Percentiles rank a stretch among this genome's conserved stretches.
Evolutionary conservation across 37 sponge, comb jelly and placozoan genomes (phyloP).

Genomic region (Spongia lamella): DNA sequence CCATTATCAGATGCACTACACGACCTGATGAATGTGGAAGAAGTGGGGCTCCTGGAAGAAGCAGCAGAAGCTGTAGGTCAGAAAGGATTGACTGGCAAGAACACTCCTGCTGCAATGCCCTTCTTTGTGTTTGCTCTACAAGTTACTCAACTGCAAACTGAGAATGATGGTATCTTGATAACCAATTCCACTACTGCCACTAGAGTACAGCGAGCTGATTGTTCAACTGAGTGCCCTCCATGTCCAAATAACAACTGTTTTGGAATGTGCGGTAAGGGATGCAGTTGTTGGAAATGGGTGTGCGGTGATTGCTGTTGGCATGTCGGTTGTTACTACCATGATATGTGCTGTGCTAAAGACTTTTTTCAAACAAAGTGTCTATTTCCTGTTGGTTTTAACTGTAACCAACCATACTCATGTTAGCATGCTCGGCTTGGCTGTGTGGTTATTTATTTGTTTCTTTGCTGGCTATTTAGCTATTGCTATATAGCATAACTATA

Average conservation of each 20-base stretch:
- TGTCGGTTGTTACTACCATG: conserved; percentile 80
- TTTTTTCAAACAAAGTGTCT: conserved; percentile 43
- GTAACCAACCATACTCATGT: conserved; percentile 57
- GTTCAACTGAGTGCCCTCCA: conserved; percentile 54
- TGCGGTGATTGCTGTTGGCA: conserved; percentile 91
- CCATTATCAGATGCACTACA: neutral
- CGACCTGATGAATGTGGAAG: neutral
- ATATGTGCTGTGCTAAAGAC: conserved; percentile 64
- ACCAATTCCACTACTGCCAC: too few relatives aligned
- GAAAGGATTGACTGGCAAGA: conserved; percentile 23
- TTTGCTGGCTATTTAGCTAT: too few relatives aligned
- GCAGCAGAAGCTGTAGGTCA: conserved; percentile 26
- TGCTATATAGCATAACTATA: too few relatives aligned
- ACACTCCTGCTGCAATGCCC: conserved; percentile 17
- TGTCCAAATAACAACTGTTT: conserved; percentile 69
- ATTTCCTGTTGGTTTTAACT: conserved; percentile 56
- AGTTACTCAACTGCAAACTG: conserved; percentile 2
- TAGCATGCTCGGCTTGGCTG: too few relatives aligned
- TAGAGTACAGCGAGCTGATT: neutral
- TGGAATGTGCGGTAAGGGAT: conserved; percentile 75
- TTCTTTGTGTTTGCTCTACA: conserved; percentile 30
- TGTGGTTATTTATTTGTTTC: too few relatives aligned
- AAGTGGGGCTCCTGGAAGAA: conserved; percentile 9
- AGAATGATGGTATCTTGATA: neutral
- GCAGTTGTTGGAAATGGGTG: conserved; percentile 83